These are phyloP conservation scores for Ophion ventricosus DNA, from an alignment of 2,888 invertebrate species.

Conservation along the genomic window DNA sequence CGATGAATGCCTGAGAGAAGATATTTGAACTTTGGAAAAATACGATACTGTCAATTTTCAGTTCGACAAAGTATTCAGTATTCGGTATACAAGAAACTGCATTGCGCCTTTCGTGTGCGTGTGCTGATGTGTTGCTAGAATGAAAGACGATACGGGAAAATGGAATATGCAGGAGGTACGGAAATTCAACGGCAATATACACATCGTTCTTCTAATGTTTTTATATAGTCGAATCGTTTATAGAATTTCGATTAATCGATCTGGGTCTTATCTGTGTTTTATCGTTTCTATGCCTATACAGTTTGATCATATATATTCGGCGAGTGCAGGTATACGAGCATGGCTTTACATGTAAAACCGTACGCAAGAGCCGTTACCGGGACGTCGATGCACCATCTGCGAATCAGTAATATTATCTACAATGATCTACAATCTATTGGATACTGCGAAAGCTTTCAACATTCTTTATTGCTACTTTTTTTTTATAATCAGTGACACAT, in stretches of 20 bases:
- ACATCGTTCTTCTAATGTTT: conserved; percentile 18
- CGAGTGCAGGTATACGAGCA: neutral
- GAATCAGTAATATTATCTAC: conserved; percentile 24
- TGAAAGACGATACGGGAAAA: conserved; percentile 17
- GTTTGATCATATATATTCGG: conserved; percentile 18
- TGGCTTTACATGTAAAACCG: neutral
- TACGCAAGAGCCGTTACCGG: conserved; percentile 33
- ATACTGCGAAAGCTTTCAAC: conserved; percentile 10
- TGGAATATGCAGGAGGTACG: conserved; percentile 5
- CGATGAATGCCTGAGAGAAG: too few relatives aligned
- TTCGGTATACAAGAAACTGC: neutral
- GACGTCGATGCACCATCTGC: conserved; percentile 27
- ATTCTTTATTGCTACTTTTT: conserved; percentile 12
- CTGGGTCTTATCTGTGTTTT: conserved; percentile 39
- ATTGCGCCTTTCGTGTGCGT: neutral
- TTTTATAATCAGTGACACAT: neutral
- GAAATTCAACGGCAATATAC: conserved; percentile 34
- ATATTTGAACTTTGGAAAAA: neutral
- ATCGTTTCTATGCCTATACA: conserved; percentile 17
- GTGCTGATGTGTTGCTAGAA: too few relatives aligned
- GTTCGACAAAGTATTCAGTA: neutral
- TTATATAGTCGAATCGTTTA: conserved; percentile 16
- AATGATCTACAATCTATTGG: conserved; percentile 16
- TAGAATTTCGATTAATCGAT: conserved; percentile 31
- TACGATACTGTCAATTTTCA: neutral